These are phyloP conservation scores for Nycteola revayana DNA, from an alignment of 2,888 invertebrate genomes.

Conservation along the genomic window DNA sequence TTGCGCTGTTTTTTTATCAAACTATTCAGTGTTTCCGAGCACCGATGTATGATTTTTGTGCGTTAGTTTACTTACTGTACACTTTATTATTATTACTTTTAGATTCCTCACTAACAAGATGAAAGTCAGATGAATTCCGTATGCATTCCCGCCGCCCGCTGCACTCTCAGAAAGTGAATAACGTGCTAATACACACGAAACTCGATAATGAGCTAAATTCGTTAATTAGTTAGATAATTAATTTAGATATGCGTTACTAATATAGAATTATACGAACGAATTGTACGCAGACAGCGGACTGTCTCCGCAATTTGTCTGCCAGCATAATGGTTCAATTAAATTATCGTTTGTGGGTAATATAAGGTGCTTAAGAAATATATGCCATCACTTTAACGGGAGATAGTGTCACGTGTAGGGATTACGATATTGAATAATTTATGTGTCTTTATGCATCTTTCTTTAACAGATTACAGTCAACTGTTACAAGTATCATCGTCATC, in stretches of 20 bases:
- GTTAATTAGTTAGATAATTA: constrained; percentile 30
- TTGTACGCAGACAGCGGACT: too few species aligned
- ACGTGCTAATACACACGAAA: constrained; percentile 33
- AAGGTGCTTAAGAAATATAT: too few species aligned
- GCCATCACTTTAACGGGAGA: too few species aligned
- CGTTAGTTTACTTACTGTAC: constrained; percentile 52
- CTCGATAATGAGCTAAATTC: constrained; percentile 33
- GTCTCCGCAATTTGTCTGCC: too few species aligned
- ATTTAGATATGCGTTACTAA: not conserved
- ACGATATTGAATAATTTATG: too few species aligned
- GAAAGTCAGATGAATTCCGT: constrained; percentile 64
- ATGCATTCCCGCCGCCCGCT: constrained; percentile 47
- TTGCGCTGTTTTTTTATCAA: constrained; percentile 55
- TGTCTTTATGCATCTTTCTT: too few species aligned
- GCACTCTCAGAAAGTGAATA: constrained; percentile 43
- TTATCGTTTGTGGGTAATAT: too few species aligned
- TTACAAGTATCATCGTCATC: too few species aligned
- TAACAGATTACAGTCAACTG: too few species aligned
- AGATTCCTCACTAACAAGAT: constrained; percentile 68
- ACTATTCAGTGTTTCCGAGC: constrained; percentile 50
- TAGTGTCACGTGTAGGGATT: too few species aligned
- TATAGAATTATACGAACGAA: not conserved
- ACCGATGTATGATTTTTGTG: constrained; percentile 61
- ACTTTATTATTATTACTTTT: constrained; percentile 39
- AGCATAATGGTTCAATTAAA: too few species aligned